Base-by-base conservation (phyloP, 2,888 invertebrate genomes). In the Limulus polyphemus region DNA sequence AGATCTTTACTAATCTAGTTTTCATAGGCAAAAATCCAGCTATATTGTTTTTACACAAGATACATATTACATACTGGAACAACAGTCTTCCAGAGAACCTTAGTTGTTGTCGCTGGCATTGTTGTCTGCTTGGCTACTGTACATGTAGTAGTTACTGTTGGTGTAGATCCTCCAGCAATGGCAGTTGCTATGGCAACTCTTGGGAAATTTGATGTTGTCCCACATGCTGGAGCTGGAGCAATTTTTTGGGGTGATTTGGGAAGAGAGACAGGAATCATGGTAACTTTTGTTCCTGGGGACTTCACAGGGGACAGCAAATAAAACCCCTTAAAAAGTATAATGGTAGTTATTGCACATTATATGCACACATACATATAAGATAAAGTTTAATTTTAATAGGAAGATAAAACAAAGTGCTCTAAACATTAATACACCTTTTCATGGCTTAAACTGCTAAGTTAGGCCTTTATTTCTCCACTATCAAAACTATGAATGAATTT, bases 181-280 rank as follows among this genome's bases (percentile, higher is more conserved):
- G 62, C 56, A 10, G 62, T 55, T 13, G 62, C 48, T 49, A 14
- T 61, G 48, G 58, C 48, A 32, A 58, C 57, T 47, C 16, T 56
- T 13, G 51, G 56, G 9, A 11, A 47, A n/a, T 61, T 58, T 17
- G 61, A 16, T 46, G 62, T 67, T 16, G 71, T 71, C 17, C 76
- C 68, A 16, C 32, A 32, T 32, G 32, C 32, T 32, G 84, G 81
- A 10, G 83, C 83, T 12, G 86, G 84, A 65, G 85, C 77, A 68
- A 87, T 82, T 77, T 84, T 86, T 48, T 86, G 80, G 0, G 86
- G 84, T 13, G 86, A 83, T 75, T 87, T 86, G 11, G 83, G 76
- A 1, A 81, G 74, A 13, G 77, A 73, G 61, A 83, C 75, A 79
- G 80, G 77, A 66, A 80, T 77, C 71, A 73, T 62, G 61, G 73